These are phyloP conservation scores for Torymus texanus DNA, from an alignment of 2,888 invertebrate genomes.

Conservation along the genomic window DNA sequence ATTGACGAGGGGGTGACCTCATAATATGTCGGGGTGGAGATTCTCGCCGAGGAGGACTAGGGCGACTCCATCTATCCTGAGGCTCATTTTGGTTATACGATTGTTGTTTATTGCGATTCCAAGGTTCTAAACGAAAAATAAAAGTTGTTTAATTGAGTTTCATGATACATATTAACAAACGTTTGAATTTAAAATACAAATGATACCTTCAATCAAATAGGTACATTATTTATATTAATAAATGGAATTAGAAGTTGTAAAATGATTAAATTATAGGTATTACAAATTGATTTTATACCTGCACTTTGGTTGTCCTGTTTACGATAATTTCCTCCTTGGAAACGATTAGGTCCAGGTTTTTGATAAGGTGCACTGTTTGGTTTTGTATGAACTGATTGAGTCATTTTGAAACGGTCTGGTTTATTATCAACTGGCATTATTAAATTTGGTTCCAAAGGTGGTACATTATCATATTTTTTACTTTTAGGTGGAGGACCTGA, in stretches of 20 bases:
- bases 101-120: conserved; percentile 36
- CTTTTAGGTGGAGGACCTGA: conserved; percentile 26
- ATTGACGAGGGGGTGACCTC: conserved; percentile 35
- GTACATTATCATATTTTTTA: conserved; percentile 61
- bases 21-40: conserved; percentile 39
- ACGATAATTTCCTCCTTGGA: conserved; percentile 43
- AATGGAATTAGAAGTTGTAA: conserved; percentile 4
- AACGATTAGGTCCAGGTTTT: conserved; percentile 54
- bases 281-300: conserved; percentile 16
- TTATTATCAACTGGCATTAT: conserved; percentile 55
- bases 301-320: conserved; percentile 33
- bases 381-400: conserved; percentile 32
- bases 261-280: no score
- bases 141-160: no score
- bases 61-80: conserved; percentile 24
- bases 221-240: neutral
- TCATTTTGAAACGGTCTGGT: conserved; percentile 41
- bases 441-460: conserved; percentile 60
- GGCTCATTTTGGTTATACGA: conserved; percentile 15
- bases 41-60: conserved; percentile 43
- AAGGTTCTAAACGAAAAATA: conserved; percentile 26
- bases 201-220: conserved; percentile 2
- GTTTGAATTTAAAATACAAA: neutral
- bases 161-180: no score
- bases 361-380: conserved; percentile 46